Evolutionary conservation across 2,797 vertebrate species (phyloP).

Genomic region (Rhincodon typus): DNA sequence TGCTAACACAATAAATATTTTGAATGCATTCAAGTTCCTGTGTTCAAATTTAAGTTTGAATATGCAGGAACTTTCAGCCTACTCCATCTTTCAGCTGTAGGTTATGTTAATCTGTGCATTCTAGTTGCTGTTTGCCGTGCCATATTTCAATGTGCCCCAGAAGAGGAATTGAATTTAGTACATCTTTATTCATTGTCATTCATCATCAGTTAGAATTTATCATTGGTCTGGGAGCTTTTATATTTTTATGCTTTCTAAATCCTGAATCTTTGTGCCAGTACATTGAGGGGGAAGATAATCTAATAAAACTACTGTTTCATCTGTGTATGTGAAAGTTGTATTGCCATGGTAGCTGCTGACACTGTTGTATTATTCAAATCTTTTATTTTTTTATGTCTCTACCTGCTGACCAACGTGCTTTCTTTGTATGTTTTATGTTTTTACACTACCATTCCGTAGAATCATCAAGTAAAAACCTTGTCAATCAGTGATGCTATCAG

Average conservation of each 20-base stretch:
- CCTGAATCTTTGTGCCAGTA: not conserved
- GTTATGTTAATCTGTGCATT: not conserved
- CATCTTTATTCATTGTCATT: not conserved
- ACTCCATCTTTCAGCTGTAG: not conserved
- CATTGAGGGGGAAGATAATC: not conserved
- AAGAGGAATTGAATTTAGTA: conserved; percentile 13
- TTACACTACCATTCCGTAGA: not conserved
- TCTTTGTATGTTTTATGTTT: not conserved
- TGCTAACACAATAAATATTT: conserved; percentile 12
- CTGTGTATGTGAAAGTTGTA: not conserved
- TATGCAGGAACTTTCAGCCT: not conserved
- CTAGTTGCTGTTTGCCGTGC: not conserved
- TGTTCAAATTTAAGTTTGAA: not conserved
- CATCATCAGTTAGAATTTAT: not conserved
- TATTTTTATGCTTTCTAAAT: not conserved
- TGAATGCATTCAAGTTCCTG: not conserved
- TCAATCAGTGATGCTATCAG: not conserved
- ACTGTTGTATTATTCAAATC: not conserved
- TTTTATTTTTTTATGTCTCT: not conserved
- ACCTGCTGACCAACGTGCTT: not conserved
- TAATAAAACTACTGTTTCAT: not conserved
- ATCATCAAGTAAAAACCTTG: no score
- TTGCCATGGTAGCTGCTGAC: not conserved
- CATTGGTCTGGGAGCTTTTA: not conserved
- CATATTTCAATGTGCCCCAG: not conserved